These are phyloP conservation scores for Dioctria linearis DNA, from an alignment of 2,888 invertebrate genomes.

Conservation along the genomic window DNA sequence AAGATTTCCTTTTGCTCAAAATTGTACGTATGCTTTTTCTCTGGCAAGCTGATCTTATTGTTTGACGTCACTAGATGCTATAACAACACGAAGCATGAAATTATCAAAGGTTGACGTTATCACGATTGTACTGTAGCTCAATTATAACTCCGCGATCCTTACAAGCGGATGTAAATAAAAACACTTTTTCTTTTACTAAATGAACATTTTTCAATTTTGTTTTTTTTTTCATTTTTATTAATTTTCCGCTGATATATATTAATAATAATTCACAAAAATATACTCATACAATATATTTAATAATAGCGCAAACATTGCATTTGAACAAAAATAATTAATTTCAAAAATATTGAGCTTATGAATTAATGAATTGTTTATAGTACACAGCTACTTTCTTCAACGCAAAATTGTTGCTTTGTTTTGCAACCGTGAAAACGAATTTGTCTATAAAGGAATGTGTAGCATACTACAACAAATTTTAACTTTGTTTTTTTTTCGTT, in stretches of 20 bases:
- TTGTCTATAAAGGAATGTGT: neutral
- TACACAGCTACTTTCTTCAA: neutral
- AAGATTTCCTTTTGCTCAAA: too few species aligned
- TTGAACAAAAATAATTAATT: constrained; percentile 41
- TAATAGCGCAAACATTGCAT: constrained; percentile 33
- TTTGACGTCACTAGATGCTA: too few species aligned
- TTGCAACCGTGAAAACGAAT: constrained; percentile 13
- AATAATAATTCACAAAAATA: constrained; percentile 45
- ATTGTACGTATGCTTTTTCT: too few species aligned
- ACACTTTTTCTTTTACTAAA: too few species aligned
- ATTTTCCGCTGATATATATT: constrained; percentile 32
- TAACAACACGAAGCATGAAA: too few species aligned
- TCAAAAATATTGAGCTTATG: constrained; percentile 21
- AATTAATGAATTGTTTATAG: neutral
- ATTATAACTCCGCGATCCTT: too few species aligned
- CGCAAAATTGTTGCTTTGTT: neutral
- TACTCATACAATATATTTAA: constrained; percentile 34
- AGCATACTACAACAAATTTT: neutral
- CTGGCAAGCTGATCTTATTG: too few species aligned
- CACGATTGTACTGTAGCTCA: too few species aligned
- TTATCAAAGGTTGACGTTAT: too few species aligned
- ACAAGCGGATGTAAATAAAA: too few species aligned
- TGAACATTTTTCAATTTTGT: too few species aligned
- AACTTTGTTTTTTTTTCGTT: neutral
- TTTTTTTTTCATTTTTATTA: too few species aligned